These are phyloP conservation scores for Drosophila ironensis DNA, from an alignment of 1,140 invertebrate species.

Conservation along the genomic window DNA sequence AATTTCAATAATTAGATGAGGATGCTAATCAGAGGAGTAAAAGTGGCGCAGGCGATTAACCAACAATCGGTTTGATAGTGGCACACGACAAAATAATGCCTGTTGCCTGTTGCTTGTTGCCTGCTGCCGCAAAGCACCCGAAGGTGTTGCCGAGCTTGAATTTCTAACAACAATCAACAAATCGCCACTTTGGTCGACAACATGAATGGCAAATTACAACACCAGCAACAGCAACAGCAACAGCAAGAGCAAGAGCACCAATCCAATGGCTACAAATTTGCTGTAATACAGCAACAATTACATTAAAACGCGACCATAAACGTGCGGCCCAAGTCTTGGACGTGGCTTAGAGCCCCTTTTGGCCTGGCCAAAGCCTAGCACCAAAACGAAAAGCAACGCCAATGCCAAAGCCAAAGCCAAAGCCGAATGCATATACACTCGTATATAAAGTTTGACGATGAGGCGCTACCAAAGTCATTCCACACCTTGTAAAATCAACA, in stretches of 20 bases:
- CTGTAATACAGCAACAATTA: conserved; percentile 80
- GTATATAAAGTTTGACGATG: conserved; percentile 58
- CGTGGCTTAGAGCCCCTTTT: conserved; percentile 21
- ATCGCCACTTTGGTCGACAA: conserved; percentile 68
- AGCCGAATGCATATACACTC: conserved; percentile 4
- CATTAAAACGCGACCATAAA: conserved; percentile 80
- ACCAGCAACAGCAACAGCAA: conserved; percentile 21
- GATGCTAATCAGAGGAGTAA: conserved; percentile 21
- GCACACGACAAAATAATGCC: conserved; percentile 61
- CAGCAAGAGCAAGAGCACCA: conserved; percentile 41
- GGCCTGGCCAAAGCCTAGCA: conserved; percentile 28
- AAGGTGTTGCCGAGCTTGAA: conserved; percentile 38
- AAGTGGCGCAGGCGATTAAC: conserved; percentile 17
- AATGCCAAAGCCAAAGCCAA: conserved; percentile 44
- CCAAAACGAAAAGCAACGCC: conserved; percentile 36
- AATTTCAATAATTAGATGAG: conserved; percentile 34
- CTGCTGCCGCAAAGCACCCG: conserved; percentile 59
- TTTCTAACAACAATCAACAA: conserved; percentile 68
- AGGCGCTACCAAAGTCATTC: conserved; percentile 78
- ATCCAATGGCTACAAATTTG: conserved; percentile 69
- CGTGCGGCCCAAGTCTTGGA: conserved; percentile 55
- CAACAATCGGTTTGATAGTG: conserved; percentile 28
- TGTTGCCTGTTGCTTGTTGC: no score
- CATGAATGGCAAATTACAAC: conserved; percentile 79
- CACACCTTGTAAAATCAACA: conserved; percentile 80